These are phyloP conservation scores for Hyphantria cunea DNA, from an alignment of 1,140 invertebrate species.

Conservation along the genomic window DNA sequence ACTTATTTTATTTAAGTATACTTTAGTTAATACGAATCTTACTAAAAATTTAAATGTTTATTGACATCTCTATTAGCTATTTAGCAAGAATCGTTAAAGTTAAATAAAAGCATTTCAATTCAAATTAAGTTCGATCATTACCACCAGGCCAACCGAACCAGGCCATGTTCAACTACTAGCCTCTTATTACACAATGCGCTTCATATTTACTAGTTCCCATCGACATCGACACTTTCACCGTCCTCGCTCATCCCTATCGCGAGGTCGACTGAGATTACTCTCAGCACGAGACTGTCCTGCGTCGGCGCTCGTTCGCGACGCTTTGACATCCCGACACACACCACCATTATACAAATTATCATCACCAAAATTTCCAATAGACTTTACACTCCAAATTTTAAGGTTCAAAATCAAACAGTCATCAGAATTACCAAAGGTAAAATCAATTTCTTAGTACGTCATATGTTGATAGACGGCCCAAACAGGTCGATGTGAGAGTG, in stretches of 20 bases:
- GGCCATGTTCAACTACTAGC: neutral
- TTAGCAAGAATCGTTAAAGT: too few relatives aligned
- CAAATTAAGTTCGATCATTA: too few relatives aligned
- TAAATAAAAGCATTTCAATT: too few relatives aligned
- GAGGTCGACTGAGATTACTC: slow-evolving; percentile 76
- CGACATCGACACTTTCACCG: slow-evolving; percentile 51
- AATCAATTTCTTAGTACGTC: slow-evolving; percentile 50
- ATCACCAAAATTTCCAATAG: slow-evolving; percentile 30
- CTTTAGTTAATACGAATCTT: too few relatives aligned
- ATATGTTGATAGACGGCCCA: slow-evolving; percentile 74
- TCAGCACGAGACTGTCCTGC: slow-evolving; percentile 79
- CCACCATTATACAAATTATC: slow-evolving; percentile 40
- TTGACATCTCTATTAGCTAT: too few relatives aligned
- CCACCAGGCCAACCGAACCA: too few relatives aligned
- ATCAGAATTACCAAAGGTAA: slow-evolving; percentile 5
- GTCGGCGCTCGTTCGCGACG: slow-evolving; percentile 78
- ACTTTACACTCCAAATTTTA: slow-evolving; percentile 36
- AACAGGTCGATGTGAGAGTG: slow-evolving; percentile 50
- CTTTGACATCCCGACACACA: slow-evolving; percentile 77
- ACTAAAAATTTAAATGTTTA: too few relatives aligned
- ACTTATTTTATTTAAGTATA: too few relatives aligned
- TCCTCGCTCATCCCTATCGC: slow-evolving; percentile 48
- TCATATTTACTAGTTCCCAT: neutral
- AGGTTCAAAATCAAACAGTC: slow-evolving; percentile 26
- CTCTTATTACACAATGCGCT: neutral